These are phyloP conservation scores for Mythimna lalbum DNA, from an alignment of 2,888 invertebrate genomes.

Conservation along the genomic window DNA sequence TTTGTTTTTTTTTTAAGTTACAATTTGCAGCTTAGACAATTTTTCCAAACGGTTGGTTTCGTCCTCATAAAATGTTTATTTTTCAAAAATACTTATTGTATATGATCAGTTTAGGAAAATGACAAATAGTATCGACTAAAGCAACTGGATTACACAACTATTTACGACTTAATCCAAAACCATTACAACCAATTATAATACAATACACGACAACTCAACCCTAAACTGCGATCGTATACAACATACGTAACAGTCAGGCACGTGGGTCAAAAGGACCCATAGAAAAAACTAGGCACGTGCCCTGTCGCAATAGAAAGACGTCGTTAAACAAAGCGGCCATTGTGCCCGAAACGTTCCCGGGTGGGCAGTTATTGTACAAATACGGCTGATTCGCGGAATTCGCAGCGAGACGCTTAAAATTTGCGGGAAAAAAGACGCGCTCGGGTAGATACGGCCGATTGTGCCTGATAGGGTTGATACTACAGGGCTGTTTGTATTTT, in stretches of 20 bases:
- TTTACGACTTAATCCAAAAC: constrained; percentile 25
- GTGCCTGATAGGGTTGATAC: constrained; percentile 80
- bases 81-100: neutral
- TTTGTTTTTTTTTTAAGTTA: no score
- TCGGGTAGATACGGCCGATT: constrained; percentile 74
- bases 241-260: constrained; percentile 66
- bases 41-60: no score
- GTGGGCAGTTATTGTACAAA: constrained; percentile 86
- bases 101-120: neutral
- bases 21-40: no score
- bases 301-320: constrained; percentile 82
- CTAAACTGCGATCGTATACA: constrained; percentile 62
- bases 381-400: constrained; percentile 86
- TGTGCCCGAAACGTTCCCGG: constrained; percentile 78
- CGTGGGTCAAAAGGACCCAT: constrained; percentile 76
- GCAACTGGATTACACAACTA: constrained; percentile 7
- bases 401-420: constrained; percentile 82
- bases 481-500: constrained; percentile 43
- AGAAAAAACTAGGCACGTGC: constrained; percentile 83
- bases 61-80: neutral
- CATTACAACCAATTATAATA: constrained; percentile 53
- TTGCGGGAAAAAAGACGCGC: constrained; percentile 86
- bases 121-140: neutral
- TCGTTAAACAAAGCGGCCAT: constrained; percentile 88
- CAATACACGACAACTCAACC: constrained; percentile 61